Conservation (phyloP, 2,888 invertebrate species). For the Tineola bisselliella region DNA sequence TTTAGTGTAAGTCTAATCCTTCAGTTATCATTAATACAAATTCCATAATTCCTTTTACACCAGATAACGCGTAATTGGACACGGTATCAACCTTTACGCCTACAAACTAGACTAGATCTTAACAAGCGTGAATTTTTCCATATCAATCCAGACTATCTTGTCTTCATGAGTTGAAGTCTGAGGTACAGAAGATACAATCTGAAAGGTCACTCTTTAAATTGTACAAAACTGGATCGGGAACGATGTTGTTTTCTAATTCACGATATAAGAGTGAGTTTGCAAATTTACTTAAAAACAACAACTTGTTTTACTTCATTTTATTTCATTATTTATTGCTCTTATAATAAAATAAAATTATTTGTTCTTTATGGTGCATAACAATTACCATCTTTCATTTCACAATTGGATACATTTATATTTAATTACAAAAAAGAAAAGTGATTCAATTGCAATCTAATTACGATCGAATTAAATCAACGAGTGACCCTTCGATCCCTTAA, state of each 20-base stretch:
- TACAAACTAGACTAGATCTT: conserved; percentile 9
- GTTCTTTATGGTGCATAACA: no score
- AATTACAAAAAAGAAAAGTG: no score
- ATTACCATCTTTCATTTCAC: no score
- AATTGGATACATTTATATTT: no score
- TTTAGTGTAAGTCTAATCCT: no score
- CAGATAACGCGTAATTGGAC: conserved; percentile 29
- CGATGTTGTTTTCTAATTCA: no score
- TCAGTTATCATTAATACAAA: neutral
- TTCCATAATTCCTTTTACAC: neutral
- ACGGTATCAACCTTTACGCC: conserved; percentile 22
- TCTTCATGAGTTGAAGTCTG: conserved; percentile 1
- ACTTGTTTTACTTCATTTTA: no score
- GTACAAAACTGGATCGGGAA: neutral
- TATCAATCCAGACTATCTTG: conserved; percentile 13
- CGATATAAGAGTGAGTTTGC: no score
- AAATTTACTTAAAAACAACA: no score
- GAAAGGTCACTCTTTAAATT: conserved; percentile 8
- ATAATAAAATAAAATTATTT: no score
- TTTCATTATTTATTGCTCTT: no score
- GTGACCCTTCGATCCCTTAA: neutral
- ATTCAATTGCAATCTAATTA: no score
- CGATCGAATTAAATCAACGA: neutral
- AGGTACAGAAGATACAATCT: conserved; percentile 7
- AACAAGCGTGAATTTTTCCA: conserved; percentile 15